Base-by-base conservation (phyloP, 2,113 vertebrate genomes). In the Leucoraja erinaceus region DNA sequence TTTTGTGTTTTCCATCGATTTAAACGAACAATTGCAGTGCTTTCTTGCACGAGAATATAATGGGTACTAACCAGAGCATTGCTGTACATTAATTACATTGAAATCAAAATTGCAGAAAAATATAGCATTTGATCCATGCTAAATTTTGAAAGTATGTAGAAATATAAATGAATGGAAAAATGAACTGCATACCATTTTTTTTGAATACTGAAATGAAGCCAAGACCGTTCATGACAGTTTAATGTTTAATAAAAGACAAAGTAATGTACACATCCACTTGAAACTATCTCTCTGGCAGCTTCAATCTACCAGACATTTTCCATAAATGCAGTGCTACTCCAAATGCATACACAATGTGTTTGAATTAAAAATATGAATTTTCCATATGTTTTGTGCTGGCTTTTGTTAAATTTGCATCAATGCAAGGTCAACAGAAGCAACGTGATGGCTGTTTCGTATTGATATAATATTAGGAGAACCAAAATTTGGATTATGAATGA, bases 41-140 rank as follows among this genome's bases (percentile, higher is more conserved):
- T 47, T 47, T 47, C 38, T 47, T 47, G 38, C 38, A 47, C 38
- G 3, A 47, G 38, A 47, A 47, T 47, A 47, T 47, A 47, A 47
- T 47, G 38, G 38, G 38, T 47, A 59, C 25, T 10, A 10, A 84
- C 59, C 61, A n/a, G 25, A n/a, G 61, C 18, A 70, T 90, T 61
- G 22, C 61, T 86, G 28, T 47, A 61, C 70, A 90, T 90, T 38
- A 90, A 90, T 68, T 90, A 90, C 31, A 70, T 38, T 90, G 63
- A 63, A 38, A 70, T 25, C 59, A 38, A 47, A 47, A 22, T 90
- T 66, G 88, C 88, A 70, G 31, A 20, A 90, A 90, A 90, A 90
- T 84, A 84, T 25, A 61, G 81, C 2, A 83, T 61, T 61, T 59
- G n/a, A 61, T 61, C 14, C 5, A 10, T 90, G 38, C 31, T 31